Conservation (phyloP, 2,888 invertebrate species). For the Tenthredo livida region DNA sequence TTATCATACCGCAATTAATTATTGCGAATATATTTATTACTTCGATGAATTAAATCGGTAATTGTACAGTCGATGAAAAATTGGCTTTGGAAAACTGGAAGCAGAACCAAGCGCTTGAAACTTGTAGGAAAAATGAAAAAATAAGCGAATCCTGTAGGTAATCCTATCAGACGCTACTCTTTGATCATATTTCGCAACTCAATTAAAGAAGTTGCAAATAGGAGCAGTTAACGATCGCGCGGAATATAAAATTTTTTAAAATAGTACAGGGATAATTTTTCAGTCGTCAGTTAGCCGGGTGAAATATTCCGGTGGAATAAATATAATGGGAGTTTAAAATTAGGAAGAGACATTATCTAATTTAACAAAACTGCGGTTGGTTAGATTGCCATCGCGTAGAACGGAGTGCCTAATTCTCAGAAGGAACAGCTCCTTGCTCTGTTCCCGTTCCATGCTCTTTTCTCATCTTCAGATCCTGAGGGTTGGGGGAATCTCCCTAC, state of each 20-base stretch:
- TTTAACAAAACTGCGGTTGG: slow-evolving; percentile 48
- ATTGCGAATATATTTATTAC: not conserved
- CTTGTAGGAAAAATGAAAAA: not conserved
- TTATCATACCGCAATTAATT: not conserved
- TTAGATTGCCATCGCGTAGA: slow-evolving; percentile 46
- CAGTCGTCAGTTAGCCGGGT: not conserved
- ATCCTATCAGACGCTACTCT: not conserved
- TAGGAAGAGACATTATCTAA: slow-evolving; percentile 51
- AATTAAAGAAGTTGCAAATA: not conserved
- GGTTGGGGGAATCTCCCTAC: slow-evolving; percentile 23
- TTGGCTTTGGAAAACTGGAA: not conserved
- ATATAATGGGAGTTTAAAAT: slow-evolving; percentile 36
- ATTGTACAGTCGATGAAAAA: not conserved
- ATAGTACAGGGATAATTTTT: not conserved
- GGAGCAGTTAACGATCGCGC: not conserved
- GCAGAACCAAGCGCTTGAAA: not conserved
- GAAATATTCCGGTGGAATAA: not conserved
- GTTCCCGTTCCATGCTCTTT: slow-evolving; percentile 8
- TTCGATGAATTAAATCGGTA: not conserved
- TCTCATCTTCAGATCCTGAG: not conserved
- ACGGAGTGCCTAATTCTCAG: slow-evolving; percentile 47
- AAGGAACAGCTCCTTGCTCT: slow-evolving; percentile 8
- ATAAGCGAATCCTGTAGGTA: not conserved
- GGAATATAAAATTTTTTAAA: not conserved
- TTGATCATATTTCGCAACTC: not conserved